These are phyloP conservation scores for Herpetotheres cachinnans DNA, from an alignment of 2,113 vertebrate genomes.

Conservation along the genomic window DNA sequence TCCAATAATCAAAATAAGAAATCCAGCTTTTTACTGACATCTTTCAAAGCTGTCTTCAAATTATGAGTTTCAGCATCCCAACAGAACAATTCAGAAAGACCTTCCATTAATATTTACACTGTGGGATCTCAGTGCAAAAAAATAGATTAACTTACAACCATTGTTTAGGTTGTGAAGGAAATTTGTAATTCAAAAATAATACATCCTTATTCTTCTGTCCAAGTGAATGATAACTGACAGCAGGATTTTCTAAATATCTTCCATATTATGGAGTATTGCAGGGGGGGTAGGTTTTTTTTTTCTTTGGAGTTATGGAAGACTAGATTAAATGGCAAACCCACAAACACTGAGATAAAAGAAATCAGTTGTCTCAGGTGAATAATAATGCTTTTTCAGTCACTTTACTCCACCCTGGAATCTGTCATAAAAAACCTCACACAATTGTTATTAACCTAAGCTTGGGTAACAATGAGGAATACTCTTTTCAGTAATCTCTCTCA, in stretches of 20 bases:
- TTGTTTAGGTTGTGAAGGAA: neutral
- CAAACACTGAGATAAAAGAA: neutral
- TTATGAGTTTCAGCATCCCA: neutral
- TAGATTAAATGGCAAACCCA: neutral
- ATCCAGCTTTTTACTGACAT: neutral
- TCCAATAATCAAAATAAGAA: conserved; percentile 23
- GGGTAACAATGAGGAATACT: neutral
- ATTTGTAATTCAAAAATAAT: neutral
- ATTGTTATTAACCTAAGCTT: neutral
- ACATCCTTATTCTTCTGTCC: neutral
- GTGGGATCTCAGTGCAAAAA: neutral
- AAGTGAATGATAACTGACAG: neutral
- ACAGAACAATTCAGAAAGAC: neutral
- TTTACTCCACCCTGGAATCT: neutral
- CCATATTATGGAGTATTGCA: neutral
- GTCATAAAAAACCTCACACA: neutral
- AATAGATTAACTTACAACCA: neutral
- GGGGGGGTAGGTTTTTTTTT: neutral
- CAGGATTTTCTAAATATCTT: neutral
- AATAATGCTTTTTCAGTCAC: neutral
- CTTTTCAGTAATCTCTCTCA: neutral
- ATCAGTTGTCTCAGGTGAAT: neutral
- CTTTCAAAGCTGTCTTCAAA: neutral
- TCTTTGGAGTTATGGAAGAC: neutral
- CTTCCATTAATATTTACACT: neutral